phyloP scores from a whole-genome alignment of 92 coral and sea anemone genomes.

The Muricea muricata region DNA sequence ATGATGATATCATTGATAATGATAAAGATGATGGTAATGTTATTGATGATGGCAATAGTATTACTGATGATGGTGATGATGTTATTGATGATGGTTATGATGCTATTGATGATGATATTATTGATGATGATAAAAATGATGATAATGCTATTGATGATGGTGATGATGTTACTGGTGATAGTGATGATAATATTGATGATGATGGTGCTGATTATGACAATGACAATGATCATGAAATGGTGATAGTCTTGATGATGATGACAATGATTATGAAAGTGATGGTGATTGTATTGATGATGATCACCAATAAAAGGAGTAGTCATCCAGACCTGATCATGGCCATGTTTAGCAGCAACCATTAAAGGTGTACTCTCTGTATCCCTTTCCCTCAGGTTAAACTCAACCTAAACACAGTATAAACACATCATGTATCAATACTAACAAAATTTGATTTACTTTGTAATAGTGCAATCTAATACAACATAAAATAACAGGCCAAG shows the following conservation, averaged over 20 bases:
- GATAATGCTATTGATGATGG: background rate
- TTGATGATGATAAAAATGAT: background rate
- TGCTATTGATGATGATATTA: background rate
- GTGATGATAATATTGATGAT: background rate
- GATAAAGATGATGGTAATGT: background rate
- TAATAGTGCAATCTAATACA: no score
- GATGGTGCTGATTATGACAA: background rate
- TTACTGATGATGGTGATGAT: background rate
- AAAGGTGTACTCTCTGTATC: conserved; percentile 28
- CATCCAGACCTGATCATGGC: conserved; percentile 14
- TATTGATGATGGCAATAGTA: background rate
- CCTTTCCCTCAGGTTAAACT: conserved; percentile 17
- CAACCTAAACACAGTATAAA: conserved; percentile 27
- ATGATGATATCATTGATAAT: background rate
- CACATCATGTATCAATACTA: no score
- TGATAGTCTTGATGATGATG: background rate
- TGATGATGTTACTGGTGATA: background rate
- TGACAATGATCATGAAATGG: background rate
- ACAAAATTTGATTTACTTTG: no score
- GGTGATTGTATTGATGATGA: background rate
- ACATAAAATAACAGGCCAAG: no score
- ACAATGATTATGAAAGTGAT: background rate
- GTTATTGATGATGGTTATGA: background rate
- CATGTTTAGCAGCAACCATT: conserved; percentile 23
- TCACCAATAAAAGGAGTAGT: background rate